phyloP scores from a whole-genome alignment of 2,888 invertebrate species.

The Scotopteryx bipunctaria region DNA sequence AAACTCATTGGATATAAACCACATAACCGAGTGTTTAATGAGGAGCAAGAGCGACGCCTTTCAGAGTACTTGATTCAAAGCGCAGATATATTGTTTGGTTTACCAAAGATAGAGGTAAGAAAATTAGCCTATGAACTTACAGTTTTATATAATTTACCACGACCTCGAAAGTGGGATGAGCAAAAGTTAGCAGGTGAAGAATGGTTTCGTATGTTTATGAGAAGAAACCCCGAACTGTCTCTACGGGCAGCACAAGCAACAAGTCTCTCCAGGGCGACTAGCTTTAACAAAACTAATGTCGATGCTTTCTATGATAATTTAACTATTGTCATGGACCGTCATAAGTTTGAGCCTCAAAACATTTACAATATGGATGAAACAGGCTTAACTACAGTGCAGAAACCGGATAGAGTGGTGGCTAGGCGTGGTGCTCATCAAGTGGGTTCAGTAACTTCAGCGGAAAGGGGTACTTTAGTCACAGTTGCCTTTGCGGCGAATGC shows the following conservation, averaged over 20 bases:
- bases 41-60: background rate
- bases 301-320: slow-evolving; percentile 1
- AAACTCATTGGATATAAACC: background rate
- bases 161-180: background rate
- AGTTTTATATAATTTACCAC: background rate
- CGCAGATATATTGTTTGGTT: background rate
- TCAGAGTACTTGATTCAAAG: background rate
- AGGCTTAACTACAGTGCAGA: slow-evolving; percentile 40
- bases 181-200: background rate
- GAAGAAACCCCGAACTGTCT: background rate
- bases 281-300: slow-evolving; percentile 1
- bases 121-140: background rate
- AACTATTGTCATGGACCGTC: background rate
- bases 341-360: background rate
- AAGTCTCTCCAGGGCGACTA: slow-evolving; percentile 4
- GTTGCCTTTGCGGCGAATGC: slow-evolving; percentile 47
- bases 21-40: background rate
- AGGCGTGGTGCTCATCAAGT: slow-evolving; percentile 41
- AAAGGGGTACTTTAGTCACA: slow-evolving; percentile 50
- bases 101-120: background rate
- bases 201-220: background rate
- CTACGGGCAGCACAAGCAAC: background rate
- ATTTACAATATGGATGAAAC: slow-evolving; percentile 31
- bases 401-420: slow-evolving; percentile 34
- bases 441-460: slow-evolving; percentile 50